These are phyloP conservation scores for Nysson spinosus DNA, from an alignment of 2,888 invertebrate species.

Conservation along the genomic window DNA sequence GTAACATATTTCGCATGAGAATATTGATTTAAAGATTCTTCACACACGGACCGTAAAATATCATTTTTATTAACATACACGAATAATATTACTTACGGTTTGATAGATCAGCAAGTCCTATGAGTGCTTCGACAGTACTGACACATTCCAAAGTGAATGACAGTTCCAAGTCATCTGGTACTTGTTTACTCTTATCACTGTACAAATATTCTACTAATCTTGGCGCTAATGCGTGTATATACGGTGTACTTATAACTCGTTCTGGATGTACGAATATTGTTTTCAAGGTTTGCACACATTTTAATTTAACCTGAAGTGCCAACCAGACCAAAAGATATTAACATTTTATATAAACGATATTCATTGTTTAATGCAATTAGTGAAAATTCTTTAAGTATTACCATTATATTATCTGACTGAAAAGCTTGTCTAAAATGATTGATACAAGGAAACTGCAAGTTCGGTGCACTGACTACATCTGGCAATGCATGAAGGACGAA, in stretches of 20 bases:
- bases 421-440: conserved; percentile 93
- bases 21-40: no score
- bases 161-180: conserved; percentile 84
- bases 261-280: conserved; percentile 88
- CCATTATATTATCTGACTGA: conserved; percentile 82
- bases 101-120: conserved; percentile 85
- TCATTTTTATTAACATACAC: no score
- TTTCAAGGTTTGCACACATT: conserved; percentile 88
- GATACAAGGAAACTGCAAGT: conserved; percentile 93
- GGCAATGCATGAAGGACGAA: conserved; percentile 91
- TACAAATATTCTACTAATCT: conserved; percentile 87
- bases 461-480: conserved; percentile 86
- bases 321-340: no score
- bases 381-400: conserved; percentile 62
- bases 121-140: conserved; percentile 85
- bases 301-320: conserved; percentile 84
- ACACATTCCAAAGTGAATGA: conserved; percentile 86
- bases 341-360: no score
- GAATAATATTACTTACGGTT: conserved; percentile 85
- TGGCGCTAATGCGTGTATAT: conserved; percentile 89
- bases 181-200: conserved; percentile 81
- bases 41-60: no score
- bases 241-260: conserved; percentile 85
- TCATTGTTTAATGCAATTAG: no score
- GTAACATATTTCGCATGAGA: conserved; percentile 61